Evolutionary conservation across 2,888 invertebrate species (phyloP).

Genomic region (Pristionchus japonicus): DNA sequence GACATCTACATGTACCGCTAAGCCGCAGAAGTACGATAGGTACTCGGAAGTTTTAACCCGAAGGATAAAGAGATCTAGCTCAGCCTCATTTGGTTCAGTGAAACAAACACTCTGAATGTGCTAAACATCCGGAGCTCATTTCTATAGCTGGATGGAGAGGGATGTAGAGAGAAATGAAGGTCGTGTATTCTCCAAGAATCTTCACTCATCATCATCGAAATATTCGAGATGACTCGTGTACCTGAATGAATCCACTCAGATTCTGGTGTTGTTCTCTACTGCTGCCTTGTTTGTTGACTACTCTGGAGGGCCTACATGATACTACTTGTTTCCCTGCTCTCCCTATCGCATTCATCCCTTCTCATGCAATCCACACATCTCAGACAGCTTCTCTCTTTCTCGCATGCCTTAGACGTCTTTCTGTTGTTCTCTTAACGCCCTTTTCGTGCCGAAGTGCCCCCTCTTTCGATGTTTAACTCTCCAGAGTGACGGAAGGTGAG

Average conservation of each 20-base stretch:
- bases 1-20: constrained; percentile 11
- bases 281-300: neutral
- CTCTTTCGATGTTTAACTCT: neutral
- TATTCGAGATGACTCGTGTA: too few species aligned
- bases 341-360: neutral
- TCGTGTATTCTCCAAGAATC: neutral
- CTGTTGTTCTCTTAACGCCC: neutral
- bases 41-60: constrained; percentile 14
- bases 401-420: neutral
- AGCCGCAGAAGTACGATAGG: neutral
- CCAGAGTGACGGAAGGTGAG: neutral
- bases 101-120: neutral
- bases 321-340: neutral
- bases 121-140: too few species aligned
- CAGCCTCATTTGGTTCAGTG: neutral
- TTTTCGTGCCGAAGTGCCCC: neutral
- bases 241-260: too few species aligned
- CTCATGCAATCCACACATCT: neutral
- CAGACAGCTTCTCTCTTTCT: neutral
- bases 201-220: neutral
- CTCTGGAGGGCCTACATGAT: neutral
- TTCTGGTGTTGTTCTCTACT: neutral
- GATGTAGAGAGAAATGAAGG: too few species aligned
- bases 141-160: too few species aligned
- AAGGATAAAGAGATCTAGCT: neutral